Base-by-base conservation (phyloP, 2,113 vertebrate species). In the Malurus alboscapulatus region DNA sequence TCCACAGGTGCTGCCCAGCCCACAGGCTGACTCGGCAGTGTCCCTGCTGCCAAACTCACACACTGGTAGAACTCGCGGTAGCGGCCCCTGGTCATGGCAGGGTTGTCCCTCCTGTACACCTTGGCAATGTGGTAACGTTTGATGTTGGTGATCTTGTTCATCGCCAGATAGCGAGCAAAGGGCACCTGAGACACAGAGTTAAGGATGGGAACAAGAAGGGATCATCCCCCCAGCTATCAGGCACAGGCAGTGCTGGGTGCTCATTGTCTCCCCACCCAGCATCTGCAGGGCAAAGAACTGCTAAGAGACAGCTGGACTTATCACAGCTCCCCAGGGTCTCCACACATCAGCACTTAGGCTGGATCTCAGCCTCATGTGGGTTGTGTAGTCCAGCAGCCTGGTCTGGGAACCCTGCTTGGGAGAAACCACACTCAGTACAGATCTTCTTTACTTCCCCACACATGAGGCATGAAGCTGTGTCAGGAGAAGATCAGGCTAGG, bases 111-210 rank as follows among this genome's bases (percentile, higher is more conserved):
- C 34, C 99, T 98, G 97, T 99, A 99, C 7, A 99, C 99, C 96
- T 99, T 99, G 7, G 99, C 99, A 3, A 99, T 98, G 89, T 99
- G 99, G 95, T 99, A 99, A 44, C 99, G 98, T 73, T 99, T 99
- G 78, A 99, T 99, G 96, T 99, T 99, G 86, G 97, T 98, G 92
- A 99, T 98, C 96, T 99, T 99, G 97, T 99, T 99, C 99, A 99
- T 99, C 4, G 99, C 99, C 92, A 99, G 95, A 78, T 99, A 99
- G 54, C 99, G 98, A 71, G 99, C 99, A 21, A 99, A 99, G 27
- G 99, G 99, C 65, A 99, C 99, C 99, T 99, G 97, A 58, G 83
- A 42, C 34, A 16, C 25, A 12, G 15, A 10, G 83, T 97, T 98
- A 97, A 99, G 98, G 98, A 97, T 11, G 32, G 59, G 16, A 59